Evolutionary conservation across 2,888 invertebrate genomes (phyloP), one percentile per base, ranked within the genome.

Genomic region (Nemapogon koenigi): DNA sequence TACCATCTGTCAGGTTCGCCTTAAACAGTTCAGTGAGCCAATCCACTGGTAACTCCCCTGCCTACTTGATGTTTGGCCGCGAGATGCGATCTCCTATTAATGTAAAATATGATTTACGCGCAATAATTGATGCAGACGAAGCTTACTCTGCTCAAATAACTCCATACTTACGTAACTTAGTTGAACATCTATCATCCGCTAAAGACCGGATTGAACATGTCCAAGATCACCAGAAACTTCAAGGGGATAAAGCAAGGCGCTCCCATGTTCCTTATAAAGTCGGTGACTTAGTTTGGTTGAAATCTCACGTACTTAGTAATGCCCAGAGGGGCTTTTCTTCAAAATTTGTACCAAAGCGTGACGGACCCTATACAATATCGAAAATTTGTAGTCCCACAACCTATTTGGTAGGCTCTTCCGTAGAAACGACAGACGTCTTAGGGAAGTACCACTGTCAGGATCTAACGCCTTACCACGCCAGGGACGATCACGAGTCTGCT

Each of bases 31-130:
- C 46, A 0, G 18, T 16, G 4, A 51, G 53, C 27, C 43, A 52
- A 28, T 43, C 45, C 4, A 62, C 62, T 2, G 51, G 53, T 1
- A 47, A 42, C 17, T 46, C 57, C 1, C 47, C 62, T 2, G 59
- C 62, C 0, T 61, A 47, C 25, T 30, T 62, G 2, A 62, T 54
- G 14, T 58, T 57, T 33, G 64, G 52, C 0, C 39, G 62, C 35
- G 59, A 66, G 41, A 30, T 64, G 1, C 41, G 63, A n/a, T 53
- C 55, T 1, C 35, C 49, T 1, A 50, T 52, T 40, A 62, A 62
- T 19, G 49, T 51, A 4, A 25, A 42, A 4, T 43, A 47, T 26
- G 56, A 60, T 38, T 30, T 55, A 3, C 41, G 46, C 35, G 11
- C 41, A 41, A 57, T n/a, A 55, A 35, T n/a, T n/a, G n/a, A n/a